phyloP scores from a whole-genome alignment of 2,888 invertebrate genomes.

The Synanthedon myopaeformis region DNA sequence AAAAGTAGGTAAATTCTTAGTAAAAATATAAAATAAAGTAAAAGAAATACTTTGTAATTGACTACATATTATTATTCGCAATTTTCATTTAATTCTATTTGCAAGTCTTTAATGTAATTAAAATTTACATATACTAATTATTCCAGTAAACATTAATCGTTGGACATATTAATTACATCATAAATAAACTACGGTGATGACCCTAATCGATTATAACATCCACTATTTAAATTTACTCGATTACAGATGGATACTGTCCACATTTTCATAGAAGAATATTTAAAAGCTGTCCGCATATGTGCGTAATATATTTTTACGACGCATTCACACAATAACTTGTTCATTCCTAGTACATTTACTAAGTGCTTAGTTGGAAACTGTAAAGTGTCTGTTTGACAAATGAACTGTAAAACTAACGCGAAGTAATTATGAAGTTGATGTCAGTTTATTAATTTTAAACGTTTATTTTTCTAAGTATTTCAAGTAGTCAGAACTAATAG shows the following conservation, averaged over 20 bases:
- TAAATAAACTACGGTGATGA: slow-evolving; percentile 15
- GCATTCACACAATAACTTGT: background rate
- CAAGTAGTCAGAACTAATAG: too few relatives aligned
- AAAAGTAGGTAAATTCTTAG: too few relatives aligned
- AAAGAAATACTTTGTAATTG: too few relatives aligned
- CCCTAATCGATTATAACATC: slow-evolving; percentile 31
- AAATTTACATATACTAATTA: background rate
- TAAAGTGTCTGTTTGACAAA: too few relatives aligned
- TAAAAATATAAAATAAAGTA: too few relatives aligned
- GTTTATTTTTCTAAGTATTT: background rate
- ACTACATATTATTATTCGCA: too few relatives aligned
- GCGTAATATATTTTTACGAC: background rate
- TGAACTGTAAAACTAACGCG: background rate
- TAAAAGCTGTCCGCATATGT: background rate
- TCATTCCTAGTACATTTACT: background rate
- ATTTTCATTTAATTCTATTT: too few relatives aligned
- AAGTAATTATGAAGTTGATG: background rate
- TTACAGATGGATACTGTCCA: slow-evolving; percentile 35
- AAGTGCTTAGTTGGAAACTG: too few relatives aligned
- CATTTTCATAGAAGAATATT: slow-evolving; percentile 28
- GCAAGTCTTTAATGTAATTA: too few relatives aligned
- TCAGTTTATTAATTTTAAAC: background rate
- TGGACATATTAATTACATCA: background rate
- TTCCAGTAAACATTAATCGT: background rate
- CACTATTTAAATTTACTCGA: slow-evolving; percentile 36